Evolutionary conservation across 2,888 invertebrate species (phyloP).

Genomic region (Oligia strigilis): DNA sequence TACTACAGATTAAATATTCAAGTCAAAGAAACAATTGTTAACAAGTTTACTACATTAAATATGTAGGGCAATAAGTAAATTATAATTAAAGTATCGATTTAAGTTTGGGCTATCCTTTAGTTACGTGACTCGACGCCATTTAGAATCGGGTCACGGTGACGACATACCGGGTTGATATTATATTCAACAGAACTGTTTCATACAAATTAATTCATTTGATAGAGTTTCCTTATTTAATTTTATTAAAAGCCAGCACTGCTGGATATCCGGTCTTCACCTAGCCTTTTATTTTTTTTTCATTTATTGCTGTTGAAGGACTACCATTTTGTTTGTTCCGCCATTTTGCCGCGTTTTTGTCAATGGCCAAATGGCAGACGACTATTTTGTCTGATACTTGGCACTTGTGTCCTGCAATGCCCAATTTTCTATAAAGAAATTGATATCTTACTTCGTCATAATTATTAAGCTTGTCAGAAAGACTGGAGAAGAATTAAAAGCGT

Average conservation of each 20-base stretch:
- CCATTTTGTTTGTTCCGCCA: neutral
- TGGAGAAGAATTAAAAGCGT: neutral
- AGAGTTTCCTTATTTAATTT: neutral
- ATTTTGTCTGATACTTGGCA: neutral
- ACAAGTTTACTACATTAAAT: constrained; percentile 4
- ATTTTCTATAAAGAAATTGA: too few species aligned
- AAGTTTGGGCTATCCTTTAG: neutral
- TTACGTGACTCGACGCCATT: constrained; percentile 43
- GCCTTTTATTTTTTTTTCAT: neutral
- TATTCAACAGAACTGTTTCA: constrained; percentile 13
- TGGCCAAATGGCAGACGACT: too few species aligned
- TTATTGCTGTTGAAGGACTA: neutral
- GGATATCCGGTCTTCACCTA: neutral
- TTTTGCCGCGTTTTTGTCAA: neutral
- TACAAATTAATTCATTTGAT: constrained; percentile 36
- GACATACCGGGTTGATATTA: constrained; percentile 8
- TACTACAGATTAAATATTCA: neutral
- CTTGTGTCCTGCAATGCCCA: neutral
- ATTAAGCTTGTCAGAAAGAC: neutral
- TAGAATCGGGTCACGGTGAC: constrained; percentile 24
- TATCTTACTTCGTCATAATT: neutral
- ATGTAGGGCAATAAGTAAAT: constrained; percentile 18
- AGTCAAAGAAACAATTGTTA: neutral
- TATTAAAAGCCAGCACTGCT: neutral
- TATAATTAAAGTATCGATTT: constrained; percentile 38